Percentiles rank a stretch among this genome's conserved stretches.
These are phyloP conservation scores for Xanthia icteritia DNA, from an alignment of 2,888 invertebrate genomes.

Conservation along the genomic window DNA sequence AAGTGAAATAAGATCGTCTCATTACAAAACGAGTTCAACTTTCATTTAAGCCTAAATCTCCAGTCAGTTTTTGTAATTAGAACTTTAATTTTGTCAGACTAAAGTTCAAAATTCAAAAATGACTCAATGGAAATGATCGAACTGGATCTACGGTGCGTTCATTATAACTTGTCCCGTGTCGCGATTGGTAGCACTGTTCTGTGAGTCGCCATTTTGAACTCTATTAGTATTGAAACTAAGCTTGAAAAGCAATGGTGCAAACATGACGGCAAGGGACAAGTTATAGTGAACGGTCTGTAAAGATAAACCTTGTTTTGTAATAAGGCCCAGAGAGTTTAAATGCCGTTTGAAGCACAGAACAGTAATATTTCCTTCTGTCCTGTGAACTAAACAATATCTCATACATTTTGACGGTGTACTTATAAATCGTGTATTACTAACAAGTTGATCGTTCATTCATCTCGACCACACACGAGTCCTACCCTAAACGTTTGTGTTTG, in stretches of 20 bases:
- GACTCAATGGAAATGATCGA: too few relatives aligned
- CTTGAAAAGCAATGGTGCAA: too few relatives aligned
- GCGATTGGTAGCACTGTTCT: too few relatives aligned
- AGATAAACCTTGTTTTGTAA: background rate
- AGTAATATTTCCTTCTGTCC: background rate
- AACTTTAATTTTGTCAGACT: background rate
- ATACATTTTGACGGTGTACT: constrained; percentile 46
- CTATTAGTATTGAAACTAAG: too few relatives aligned
- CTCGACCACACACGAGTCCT: constrained; percentile 53
- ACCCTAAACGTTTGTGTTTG: constrained; percentile 72
- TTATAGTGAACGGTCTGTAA: too few relatives aligned
- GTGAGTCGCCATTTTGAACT: too few relatives aligned
- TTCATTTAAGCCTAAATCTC: background rate
- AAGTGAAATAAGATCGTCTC: constrained; percentile 7
- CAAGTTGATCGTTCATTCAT: constrained; percentile 47
- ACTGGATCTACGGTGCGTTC: background rate
- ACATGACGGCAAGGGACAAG: too few relatives aligned
- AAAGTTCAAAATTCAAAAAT: background rate
- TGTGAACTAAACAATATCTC: constrained; percentile 36
- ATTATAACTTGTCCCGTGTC: too few relatives aligned
- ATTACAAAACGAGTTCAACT: background rate
- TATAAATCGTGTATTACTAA: constrained; percentile 38
- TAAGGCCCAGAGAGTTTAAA: constrained; percentile 26
- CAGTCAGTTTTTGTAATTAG: background rate
- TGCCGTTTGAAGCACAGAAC: constrained; percentile 41